A percentile compares a stretch with the other conserved stretches of the same genome.
Conservation (phyloP, 2,113 vertebrate species). For the Ornithorhynchus anatinus region DNA sequence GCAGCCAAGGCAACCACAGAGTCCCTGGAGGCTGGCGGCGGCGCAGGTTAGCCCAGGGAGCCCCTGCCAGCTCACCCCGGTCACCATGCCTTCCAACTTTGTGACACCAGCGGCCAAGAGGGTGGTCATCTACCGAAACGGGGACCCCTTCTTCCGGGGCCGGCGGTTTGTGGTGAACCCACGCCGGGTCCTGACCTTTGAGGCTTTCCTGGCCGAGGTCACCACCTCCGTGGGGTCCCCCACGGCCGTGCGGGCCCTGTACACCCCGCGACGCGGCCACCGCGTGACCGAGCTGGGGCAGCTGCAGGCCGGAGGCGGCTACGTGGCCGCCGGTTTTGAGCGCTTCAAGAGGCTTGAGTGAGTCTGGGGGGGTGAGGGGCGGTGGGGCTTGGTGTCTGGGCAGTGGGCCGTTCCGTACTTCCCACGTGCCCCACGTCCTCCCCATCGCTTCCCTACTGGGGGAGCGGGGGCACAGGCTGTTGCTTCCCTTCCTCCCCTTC, state of each 20-base stretch:
- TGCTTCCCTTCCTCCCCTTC: too few relatives aligned
- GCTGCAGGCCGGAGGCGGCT: conserved; percentile 77
- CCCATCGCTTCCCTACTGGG: too few relatives aligned
- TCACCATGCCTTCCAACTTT: background rate
- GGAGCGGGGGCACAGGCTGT: too few relatives aligned
- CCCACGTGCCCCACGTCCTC: too few relatives aligned
- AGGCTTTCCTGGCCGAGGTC: conserved; percentile 85
- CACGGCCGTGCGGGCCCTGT: conserved; percentile 81
- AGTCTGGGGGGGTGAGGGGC: conserved; percentile 60
- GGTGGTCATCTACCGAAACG: conserved; percentile 85
- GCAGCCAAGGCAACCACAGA: conserved; percentile 30
- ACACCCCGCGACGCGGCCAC: conserved; percentile 79
- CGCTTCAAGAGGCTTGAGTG: conserved; percentile 84
- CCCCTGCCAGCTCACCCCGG: conserved; percentile 49
- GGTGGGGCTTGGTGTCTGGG: background rate
- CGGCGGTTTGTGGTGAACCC: conserved; percentile 83
- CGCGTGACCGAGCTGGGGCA: conserved; percentile 73
- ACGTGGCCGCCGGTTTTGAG: conserved; percentile 88
- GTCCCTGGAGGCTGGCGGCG: too few relatives aligned
- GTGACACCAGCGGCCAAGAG: conserved; percentile 67
- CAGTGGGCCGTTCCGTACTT: background rate
- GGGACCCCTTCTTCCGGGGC: conserved; percentile 84
- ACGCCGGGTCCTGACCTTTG: conserved; percentile 79
- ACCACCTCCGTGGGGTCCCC: conserved; percentile 77
- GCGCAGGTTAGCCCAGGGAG: conserved; percentile 49